Conservation (phyloP, 2,113 vertebrate genomes). For the Rhynchopsitta pachyrhyncha region DNA sequence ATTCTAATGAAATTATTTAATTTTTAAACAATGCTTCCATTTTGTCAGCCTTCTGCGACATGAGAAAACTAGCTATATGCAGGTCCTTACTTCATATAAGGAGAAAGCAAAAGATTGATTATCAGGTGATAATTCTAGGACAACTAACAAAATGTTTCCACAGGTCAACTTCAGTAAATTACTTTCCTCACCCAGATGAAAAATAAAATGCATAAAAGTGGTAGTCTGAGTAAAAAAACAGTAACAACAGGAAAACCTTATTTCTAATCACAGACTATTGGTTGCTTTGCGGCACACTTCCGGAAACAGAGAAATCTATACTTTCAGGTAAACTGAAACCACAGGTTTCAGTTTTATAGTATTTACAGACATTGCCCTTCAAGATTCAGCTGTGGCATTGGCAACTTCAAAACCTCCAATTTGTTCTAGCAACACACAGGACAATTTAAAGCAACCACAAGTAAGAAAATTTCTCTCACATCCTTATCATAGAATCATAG, state of each 20-base stretch:
- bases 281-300: neutral
- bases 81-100: neutral
- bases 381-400: neutral
- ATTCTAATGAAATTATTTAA: neutral
- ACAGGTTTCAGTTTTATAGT: neutral
- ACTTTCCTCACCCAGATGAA: neutral
- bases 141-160: neutral
- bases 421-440: neutral
- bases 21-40: neutral
- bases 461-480: neutral
- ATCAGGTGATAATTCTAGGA: neutral
- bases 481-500: neutral
- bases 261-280: neutral
- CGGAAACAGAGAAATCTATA: neutral
- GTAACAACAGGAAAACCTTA: neutral
- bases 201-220: neutral
- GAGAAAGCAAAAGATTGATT: neutral
- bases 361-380: neutral
- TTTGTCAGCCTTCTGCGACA: neutral
- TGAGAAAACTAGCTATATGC: neutral
- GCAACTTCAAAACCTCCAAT: neutral
- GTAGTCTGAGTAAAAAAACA: neutral
- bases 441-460: neutral
- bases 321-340: neutral
- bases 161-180: neutral